Base-by-base conservation (phyloP, 2,888 invertebrate genomes). In the Stenodema calcarata region DNA sequence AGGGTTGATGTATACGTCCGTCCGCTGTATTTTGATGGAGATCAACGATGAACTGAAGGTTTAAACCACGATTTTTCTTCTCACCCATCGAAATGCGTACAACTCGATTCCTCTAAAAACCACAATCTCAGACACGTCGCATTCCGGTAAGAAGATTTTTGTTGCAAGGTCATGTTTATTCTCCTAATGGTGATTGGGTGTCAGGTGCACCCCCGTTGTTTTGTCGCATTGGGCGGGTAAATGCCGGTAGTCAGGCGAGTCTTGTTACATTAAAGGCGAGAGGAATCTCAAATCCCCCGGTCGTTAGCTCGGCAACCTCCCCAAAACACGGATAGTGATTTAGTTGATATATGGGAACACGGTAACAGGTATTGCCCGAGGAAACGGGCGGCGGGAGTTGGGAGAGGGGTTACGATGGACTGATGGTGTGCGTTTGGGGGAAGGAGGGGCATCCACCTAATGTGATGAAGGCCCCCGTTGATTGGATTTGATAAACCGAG, bases 401-500 rank as follows among this genome's bases (percentile, higher is more conserved):
- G n/a, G n/a, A n/a, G n/a, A n/a, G n/a, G n/a, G n/a, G n/a, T 28
- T 7, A 35, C 18, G 35, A 42, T 11, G 44, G 78, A 3, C 35
- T 23, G 78, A 18, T 16, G 78, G 41, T 18, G 35, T 75, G 75
- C 12, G 75, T 28, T 30, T 4, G 12, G 2, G 14, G 79, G 50
- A 14, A 28, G n/a, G 54, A 30, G n/a, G 18, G 80, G 69, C 41
- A 82, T 82, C 69, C 35, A 82, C 70, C 69, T 82, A 82, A 82
- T 82, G 82, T 82, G 82, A 82, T 82, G 82, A 82, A 82, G 82
- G 82, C 82, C 62, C 27, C 18, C 62, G 62, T 82, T 82, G 82
- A 82, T 82, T 82, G 82, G 82, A 82, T 82, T 82, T 82, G 82
- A 82, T 82, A 82, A 82, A 82, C 82, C 69, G 62, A 69, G 28